A percentile compares a stretch with the other conserved stretches of the same genome.
phyloP scores from a whole-genome alignment of 2,797 vertebrate species.

The Sebastes dallii region DNA sequence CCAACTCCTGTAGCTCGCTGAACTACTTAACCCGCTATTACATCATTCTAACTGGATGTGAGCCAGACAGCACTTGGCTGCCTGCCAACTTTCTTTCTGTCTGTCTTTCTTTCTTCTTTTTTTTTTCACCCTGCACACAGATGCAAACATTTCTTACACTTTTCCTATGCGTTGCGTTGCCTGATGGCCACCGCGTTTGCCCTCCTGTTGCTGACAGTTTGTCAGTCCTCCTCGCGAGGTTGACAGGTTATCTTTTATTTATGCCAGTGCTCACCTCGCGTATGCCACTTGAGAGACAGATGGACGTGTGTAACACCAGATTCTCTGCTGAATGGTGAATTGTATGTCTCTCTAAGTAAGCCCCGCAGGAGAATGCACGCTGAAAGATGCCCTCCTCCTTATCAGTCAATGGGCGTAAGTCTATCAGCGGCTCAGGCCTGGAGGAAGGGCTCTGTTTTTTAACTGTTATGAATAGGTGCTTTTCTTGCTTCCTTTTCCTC shows the following conservation, averaged over 20 bases:
- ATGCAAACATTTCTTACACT: constrained; percentile 29
- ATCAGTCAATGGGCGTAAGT: constrained; percentile 79
- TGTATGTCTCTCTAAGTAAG: constrained; percentile 71
- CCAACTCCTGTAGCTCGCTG: constrained; percentile 66
- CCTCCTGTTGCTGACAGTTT: constrained; percentile 36
- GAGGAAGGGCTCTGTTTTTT: constrained; percentile 73
- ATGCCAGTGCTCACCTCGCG: constrained; percentile 47
- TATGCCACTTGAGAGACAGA: constrained; percentile 55
- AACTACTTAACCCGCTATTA: constrained; percentile 78
- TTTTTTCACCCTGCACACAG: background rate
- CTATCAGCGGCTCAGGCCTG: constrained; percentile 75
- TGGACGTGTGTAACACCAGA: constrained; percentile 57
- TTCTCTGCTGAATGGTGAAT: constrained; percentile 67
- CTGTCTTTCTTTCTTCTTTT: constrained; percentile 16
- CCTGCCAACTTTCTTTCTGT: constrained; percentile 51
- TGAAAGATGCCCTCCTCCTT: constrained; percentile 81
- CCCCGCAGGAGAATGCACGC: constrained; percentile 69
- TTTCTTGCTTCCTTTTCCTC: constrained; percentile 74
- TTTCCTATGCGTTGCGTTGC: constrained; percentile 20
- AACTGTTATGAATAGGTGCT: constrained; percentile 82
- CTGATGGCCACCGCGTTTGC: constrained; percentile 3
- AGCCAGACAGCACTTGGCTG: constrained; percentile 67
- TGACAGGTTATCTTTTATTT: constrained; percentile 72
- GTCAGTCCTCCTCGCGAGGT: constrained; percentile 21
- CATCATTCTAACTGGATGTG: constrained; percentile 75